Evolutionary conservation across 2,888 invertebrate genomes (phyloP), one percentile per base, ranked within the genome.

Genomic region (Odontomyia ornata): DNA sequence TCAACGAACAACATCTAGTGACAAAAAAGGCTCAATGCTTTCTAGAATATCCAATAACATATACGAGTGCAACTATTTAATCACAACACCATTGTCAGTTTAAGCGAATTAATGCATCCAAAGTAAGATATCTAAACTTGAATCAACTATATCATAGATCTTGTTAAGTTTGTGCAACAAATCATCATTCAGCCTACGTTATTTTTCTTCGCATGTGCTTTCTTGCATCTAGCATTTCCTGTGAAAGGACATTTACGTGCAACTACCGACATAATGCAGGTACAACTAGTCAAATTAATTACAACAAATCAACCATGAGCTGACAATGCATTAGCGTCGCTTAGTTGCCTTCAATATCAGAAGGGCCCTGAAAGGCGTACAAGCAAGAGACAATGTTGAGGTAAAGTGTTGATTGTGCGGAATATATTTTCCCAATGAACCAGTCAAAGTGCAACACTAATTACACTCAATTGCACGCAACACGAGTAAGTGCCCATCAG

Each of bases 401-500:
- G 36, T 36, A 57, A 57, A 36, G 73, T 57, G 73, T 72, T 56
- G 57, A 56, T 57, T 72, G 72, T 72, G 72, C 57, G 57, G 73
- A 73, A 57, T 73, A 73, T 73, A 57, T 47, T 69, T 36, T 69
- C 21, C 57, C 57, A 57, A 3, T 36, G 57, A 73, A 60, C 60
- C 36, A 36, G 36, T 46, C 57, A 73, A 60, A 73, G 73, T 73
- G 73, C 73, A 73, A 30, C 60, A 73, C 73, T 73, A 73, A 73
- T 73, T 73, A 73, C 73, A 73, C 73, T 73, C 73, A 73, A 73
- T 73, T 73, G 73, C 73, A 73, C 73, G 73, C 73, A 73, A 73
- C 73, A 73, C 57, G 60, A 43, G 43, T 73, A 73, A 57, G 36
- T 73, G 27, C 60, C 57, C 36, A 73, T 57, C 73, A 57, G 71